Evolutionary conservation across 2,888 invertebrate genomes (phyloP).

Genomic region (Chironomus tentans): DNA sequence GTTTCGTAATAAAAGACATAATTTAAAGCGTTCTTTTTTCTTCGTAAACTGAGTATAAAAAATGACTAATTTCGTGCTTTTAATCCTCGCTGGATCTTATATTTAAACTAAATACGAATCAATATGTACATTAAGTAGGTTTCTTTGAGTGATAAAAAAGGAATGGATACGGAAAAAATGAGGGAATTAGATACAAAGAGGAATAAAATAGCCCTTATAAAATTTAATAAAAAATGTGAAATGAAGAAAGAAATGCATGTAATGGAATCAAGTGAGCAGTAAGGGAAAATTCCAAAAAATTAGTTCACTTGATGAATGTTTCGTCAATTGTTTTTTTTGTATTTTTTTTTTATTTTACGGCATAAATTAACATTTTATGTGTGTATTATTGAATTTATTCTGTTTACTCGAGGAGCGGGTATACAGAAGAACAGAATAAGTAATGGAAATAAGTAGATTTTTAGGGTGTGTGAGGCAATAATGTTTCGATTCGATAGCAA

Average conservation of each 20-base stretch:
- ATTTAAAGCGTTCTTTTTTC: not conserved
- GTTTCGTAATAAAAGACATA: not conserved
- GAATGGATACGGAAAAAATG: too few species aligned
- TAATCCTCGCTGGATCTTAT: not conserved
- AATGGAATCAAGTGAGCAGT: not conserved
- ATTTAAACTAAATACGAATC: not conserved
- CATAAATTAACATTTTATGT: slow-evolving; percentile 17
- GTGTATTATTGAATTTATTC: not conserved
- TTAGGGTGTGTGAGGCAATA: slow-evolving; percentile 24
- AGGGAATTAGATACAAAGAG: not conserved
- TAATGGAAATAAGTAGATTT: not conserved
- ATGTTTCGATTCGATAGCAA: slow-evolving; percentile 17
- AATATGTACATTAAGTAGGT: not conserved
- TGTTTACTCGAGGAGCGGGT: not conserved
- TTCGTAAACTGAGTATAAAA: too few species aligned
- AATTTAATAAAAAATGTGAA: not conserved
- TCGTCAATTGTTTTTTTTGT: slow-evolving; percentile 8
- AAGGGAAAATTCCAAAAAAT: slow-evolving; percentile 2
- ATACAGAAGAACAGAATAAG: not conserved
- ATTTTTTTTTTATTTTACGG: not conserved
- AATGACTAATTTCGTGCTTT: not conserved
- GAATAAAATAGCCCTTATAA: not conserved
- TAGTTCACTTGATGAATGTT: not conserved
- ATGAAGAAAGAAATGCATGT: not conserved
- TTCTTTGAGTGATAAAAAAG: not conserved